Evolutionary conservation across 1,140 invertebrate species (phyloP).

Genomic region (Lepeophtheirus salmonis): DNA sequence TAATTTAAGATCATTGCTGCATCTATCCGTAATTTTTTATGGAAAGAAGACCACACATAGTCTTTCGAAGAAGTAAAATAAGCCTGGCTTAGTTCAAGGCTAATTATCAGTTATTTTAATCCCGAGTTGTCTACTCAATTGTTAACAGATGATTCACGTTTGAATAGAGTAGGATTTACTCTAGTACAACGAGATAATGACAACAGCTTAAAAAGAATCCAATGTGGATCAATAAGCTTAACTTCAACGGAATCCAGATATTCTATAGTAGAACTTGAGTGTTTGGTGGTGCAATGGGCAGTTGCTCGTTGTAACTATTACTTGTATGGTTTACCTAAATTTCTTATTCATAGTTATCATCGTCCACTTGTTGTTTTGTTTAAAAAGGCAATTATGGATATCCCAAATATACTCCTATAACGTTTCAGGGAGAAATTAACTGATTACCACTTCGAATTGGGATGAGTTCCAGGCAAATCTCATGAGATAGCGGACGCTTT

Average conservation of each 20-base stretch:
- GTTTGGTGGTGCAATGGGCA: not conserved
- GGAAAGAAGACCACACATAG: not conserved
- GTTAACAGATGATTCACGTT: constrained; percentile 6
- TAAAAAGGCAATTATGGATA: not conserved
- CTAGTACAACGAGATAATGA: not conserved
- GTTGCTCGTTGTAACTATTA: not conserved
- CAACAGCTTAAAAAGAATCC: not conserved
- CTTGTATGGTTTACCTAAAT: not conserved
- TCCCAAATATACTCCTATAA: not conserved
- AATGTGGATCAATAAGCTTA: not conserved
- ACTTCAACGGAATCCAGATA: constrained; percentile 2
- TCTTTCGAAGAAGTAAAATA: not conserved
- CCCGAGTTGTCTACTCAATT: not conserved
- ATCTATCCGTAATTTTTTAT: not conserved
- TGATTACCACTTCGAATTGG: not conserved
- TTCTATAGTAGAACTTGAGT: constrained; percentile 3
- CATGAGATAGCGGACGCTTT: not conserved
- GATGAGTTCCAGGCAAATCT: not conserved
- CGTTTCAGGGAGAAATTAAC: not conserved
- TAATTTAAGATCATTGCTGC: not conserved
- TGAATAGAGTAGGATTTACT: not conserved
- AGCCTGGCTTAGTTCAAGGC: not conserved
- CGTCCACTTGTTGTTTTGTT: not conserved
- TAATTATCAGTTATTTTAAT: not conserved
- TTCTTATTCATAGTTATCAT: not conserved